Conservation (phyloP, 2,797 vertebrate genomes). For the Ptychadena robeensis region DNA sequence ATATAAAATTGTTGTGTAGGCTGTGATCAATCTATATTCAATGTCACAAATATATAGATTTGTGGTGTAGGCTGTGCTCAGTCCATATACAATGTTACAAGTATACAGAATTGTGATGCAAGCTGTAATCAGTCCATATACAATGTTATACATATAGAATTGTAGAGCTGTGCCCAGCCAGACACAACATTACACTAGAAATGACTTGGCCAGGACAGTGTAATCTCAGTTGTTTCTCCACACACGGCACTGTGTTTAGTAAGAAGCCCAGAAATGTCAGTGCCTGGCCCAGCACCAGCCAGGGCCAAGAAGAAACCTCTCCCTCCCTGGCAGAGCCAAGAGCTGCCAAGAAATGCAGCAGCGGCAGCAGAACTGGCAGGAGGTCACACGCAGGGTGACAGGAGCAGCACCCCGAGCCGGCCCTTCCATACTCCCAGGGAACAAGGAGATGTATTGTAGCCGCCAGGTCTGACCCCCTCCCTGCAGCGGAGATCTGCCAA, state of each 20-base stretch:
- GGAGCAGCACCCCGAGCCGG: conserved; percentile 1
- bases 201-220: not conserved
- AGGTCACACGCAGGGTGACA: too few relatives aligned
- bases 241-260: not conserved
- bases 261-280: not conserved
- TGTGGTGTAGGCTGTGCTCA: too few relatives aligned
- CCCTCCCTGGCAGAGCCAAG: not conserved
- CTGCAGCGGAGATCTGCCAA: not conserved
- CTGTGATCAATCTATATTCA: too few relatives aligned
- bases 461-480: not conserved
- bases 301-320: conserved; percentile 12
- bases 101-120: too few relatives aligned
- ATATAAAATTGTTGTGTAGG: too few relatives aligned
- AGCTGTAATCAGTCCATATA: too few relatives aligned
- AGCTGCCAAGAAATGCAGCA: conserved; percentile 21
- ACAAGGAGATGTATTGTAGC: not conserved
- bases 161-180: too few relatives aligned
- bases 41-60: too few relatives aligned
- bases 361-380: conserved; percentile 14
- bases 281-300: not conserved
- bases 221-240: too few relatives aligned
- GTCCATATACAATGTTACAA: too few relatives aligned
- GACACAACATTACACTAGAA: too few relatives aligned
- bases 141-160: too few relatives aligned
- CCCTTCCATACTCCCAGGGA: not conserved